Evolutionary conservation across 2,113 vertebrate genomes (phyloP).

Genomic region (Gracilinanus agilis): DNA sequence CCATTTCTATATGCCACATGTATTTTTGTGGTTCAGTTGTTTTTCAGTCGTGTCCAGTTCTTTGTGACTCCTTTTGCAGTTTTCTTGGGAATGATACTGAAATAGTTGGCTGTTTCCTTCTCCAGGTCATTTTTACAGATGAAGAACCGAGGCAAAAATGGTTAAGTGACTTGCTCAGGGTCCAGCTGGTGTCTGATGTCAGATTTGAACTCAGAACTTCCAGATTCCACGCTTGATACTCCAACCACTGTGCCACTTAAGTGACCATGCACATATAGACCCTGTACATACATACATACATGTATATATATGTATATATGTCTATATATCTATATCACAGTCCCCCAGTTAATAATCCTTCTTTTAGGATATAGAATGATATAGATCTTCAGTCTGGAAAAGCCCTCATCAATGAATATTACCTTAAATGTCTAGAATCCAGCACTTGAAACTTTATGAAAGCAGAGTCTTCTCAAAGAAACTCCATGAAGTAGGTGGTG

Average conservation of each 20-base stretch:
- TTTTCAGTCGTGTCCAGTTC: neutral
- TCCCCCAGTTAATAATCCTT: neutral
- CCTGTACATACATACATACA: no score
- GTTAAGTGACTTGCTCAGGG: no score
- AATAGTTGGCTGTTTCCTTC: neutral
- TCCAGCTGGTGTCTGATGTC: neutral
- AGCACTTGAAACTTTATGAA: neutral
- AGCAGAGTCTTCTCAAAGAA: neutral
- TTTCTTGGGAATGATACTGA: neutral
- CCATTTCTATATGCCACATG: neutral
- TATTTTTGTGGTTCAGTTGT: neutral
- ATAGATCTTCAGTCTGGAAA: neutral
- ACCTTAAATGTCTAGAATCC: neutral
- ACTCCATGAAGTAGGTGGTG: neutral
- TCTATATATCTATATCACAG: neutral
- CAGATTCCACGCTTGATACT: neutral
- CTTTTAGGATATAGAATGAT: neutral
- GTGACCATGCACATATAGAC: neutral
- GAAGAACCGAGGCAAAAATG: neutral
- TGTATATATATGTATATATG: neutral
- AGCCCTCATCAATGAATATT: neutral
- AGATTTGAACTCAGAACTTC: neutral
- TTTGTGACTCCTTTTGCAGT: neutral
- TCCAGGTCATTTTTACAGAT: neutral
- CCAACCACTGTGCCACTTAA: neutral